Evolutionary conservation across 1,140 invertebrate genomes (phyloP), one percentile per base, ranked within the genome.

Genomic region (Diuraphis noxia): DNA sequence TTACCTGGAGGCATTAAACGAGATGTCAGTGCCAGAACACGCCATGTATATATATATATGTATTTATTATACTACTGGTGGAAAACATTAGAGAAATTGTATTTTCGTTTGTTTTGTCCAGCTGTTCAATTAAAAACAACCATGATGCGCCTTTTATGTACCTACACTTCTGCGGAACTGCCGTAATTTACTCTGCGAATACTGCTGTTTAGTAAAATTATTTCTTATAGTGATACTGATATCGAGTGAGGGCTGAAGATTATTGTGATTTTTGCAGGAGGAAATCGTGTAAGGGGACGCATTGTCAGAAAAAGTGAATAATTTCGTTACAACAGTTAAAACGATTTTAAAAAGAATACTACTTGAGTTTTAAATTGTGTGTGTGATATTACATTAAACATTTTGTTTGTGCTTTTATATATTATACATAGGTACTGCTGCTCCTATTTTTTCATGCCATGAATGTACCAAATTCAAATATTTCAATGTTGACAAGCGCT

Each of bases 21-120:
- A 91, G 89, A 91, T 79, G 89, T 91, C 89, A 91, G 41, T 38
- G 34, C 72, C 89, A 91, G 72, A 91, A n/a, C 6, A 13, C 88
- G 19, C 40, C 34, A 72, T 63, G n/a, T 63, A 63, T 46, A 43
- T 43, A n/a, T 36, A 21, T 36, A 34, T 79, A 13, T 36, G 19
- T 7, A n/a, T n/a, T n/a, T n/a, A n/a, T n/a, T n/a, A 21, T 84
- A 56, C 49, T 88, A 63, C 86, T 88, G 25, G 10, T 6, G 36
- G 38, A 91, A 91, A 81, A 91, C 63, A 82, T 91, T 77, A 43
- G 7, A 40, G 89, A 36, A 81, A 77, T 91, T 81, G 21, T 82
- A 52, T 81, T 91, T n/a, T 46, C 36, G 72, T 91, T 91, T 82
- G 89, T 91, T 91, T 82, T 52, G 38, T 84, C 41, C 89, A 4